phyloP scores from a whole-genome alignment of 2,888 invertebrate species.

The Catocala sponsa region DNA sequence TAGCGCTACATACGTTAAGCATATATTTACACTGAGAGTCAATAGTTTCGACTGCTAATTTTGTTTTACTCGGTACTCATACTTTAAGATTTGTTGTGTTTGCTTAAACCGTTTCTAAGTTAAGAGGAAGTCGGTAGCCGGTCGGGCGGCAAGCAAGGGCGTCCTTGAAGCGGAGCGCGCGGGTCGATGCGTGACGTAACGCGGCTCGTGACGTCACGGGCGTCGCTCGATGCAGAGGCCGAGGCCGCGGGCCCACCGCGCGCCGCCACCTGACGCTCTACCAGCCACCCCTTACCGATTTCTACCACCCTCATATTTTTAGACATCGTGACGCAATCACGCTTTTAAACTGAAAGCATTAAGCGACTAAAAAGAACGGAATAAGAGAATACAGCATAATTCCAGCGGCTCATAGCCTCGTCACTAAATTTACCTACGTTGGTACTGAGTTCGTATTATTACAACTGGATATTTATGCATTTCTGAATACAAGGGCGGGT shows the following conservation, averaged over 20 bases:
- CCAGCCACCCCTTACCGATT: constrained; percentile 64
- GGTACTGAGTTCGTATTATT: too few relatives aligned
- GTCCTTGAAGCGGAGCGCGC: constrained; percentile 81
- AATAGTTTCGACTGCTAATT: constrained; percentile 40
- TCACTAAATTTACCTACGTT: not conserved
- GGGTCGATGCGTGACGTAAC: constrained; percentile 84
- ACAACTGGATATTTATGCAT: not conserved
- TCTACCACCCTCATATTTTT: constrained; percentile 79
- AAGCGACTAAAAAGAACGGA: constrained; percentile 52
- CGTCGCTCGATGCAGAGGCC: constrained; percentile 71
- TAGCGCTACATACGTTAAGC: constrained; percentile 22
- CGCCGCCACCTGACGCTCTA: constrained; percentile 56
- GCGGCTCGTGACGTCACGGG: constrained; percentile 79
- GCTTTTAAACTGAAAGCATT: constrained; percentile 66
- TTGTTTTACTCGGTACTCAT: constrained; percentile 27
- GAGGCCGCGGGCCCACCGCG: constrained; percentile 61
- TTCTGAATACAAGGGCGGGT: not conserved
- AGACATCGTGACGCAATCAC: constrained; percentile 79
- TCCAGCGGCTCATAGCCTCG: not conserved
- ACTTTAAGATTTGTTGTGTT: constrained; percentile 42
- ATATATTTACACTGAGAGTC: constrained; percentile 36
- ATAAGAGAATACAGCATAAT: constrained; percentile 52
- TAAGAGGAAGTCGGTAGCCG: constrained; percentile 72
- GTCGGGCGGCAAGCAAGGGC: constrained; percentile 72
- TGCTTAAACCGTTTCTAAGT: constrained; percentile 55